Conservation (phyloP, 1,140 invertebrate genomes). For the Nylanderia fulva region DNA sequence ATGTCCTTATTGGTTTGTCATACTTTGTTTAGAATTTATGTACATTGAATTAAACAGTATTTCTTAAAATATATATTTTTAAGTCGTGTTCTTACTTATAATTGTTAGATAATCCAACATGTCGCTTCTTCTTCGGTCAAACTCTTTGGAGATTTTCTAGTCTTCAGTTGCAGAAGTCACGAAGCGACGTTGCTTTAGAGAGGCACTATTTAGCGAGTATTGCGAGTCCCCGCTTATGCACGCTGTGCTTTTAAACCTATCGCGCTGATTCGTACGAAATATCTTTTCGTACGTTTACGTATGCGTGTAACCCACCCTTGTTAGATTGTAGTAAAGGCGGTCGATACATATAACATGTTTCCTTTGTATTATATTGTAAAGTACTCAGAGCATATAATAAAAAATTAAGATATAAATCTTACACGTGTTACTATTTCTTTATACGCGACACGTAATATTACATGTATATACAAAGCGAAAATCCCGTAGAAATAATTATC, state of each 20-base stretch:
- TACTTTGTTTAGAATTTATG: constrained; percentile 41
- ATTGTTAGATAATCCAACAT: constrained; percentile 12
- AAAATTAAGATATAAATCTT: constrained; percentile 75
- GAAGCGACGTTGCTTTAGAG: constrained; percentile 61
- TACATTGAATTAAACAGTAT: constrained; percentile 55
- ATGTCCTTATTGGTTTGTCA: constrained; percentile 1
- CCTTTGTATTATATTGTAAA: constrained; percentile 81
- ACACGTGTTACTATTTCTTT: constrained; percentile 1
- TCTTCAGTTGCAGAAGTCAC: constrained; percentile 37
- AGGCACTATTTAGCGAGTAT: constrained; percentile 68
- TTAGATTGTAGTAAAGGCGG: constrained; percentile 47
- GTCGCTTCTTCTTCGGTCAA: neutral
- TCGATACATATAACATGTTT: constrained; percentile 65
- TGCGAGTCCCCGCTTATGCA: constrained; percentile 68
- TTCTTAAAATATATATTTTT: constrained; percentile 34
- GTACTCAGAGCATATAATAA: constrained; percentile 79
- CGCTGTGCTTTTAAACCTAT: constrained; percentile 45
- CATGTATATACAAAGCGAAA: constrained; percentile 15
- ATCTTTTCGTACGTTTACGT: constrained; percentile 33
- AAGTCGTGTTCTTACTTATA: constrained; percentile 48
- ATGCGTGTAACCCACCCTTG: constrained; percentile 36
- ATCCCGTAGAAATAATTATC: constrained; percentile 2
- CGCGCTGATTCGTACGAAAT: constrained; percentile 60
- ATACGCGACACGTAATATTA: neutral
- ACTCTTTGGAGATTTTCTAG: constrained; percentile 3